These are phyloP conservation scores for Sebastes cheni DNA, from an alignment of 2,797 vertebrate genomes.

Conservation along the genomic window DNA sequence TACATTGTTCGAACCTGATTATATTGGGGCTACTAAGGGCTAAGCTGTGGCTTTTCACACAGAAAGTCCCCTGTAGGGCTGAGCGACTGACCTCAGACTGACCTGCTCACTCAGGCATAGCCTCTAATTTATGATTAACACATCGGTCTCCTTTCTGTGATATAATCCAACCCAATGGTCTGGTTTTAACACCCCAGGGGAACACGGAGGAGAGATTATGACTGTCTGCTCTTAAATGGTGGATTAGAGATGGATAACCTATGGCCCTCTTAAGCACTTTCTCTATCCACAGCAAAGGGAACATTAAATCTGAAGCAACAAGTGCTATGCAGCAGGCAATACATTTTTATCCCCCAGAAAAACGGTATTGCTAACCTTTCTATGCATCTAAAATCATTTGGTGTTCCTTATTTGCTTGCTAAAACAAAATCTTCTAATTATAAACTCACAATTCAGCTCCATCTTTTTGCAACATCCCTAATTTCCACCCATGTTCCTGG, in stretches of 20 bases:
- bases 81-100: conserved; percentile 68
- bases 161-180: conserved; percentile 70
- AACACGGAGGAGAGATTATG: conserved; percentile 68
- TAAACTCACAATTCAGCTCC: conserved; percentile 14
- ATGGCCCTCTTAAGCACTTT: conserved; percentile 55
- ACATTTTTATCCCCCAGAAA: not conserved
- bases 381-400: not conserved
- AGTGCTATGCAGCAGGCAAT: not conserved
- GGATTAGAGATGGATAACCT: conserved; percentile 66
- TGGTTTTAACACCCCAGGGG: conserved; percentile 70
- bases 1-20: conserved; percentile 68
- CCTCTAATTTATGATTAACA: conserved; percentile 79
- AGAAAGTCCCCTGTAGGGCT: conserved; percentile 44
- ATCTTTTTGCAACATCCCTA: conserved; percentile 20
- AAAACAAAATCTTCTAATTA: conserved; percentile 14
- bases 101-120: conserved; percentile 67
- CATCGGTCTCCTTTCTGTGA: conserved; percentile 65
- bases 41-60: conserved; percentile 70
- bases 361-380: not conserved
- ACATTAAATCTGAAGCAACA: conserved; percentile 22
- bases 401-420: not conserved
- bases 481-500: conserved; percentile 37
- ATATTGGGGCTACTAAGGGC: conserved; percentile 49
- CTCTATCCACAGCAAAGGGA: conserved; percentile 18
- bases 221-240: conserved; percentile 51